phyloP scores from a whole-genome alignment of 2,797 vertebrate species.

The Taeniopygia guttata region DNA sequence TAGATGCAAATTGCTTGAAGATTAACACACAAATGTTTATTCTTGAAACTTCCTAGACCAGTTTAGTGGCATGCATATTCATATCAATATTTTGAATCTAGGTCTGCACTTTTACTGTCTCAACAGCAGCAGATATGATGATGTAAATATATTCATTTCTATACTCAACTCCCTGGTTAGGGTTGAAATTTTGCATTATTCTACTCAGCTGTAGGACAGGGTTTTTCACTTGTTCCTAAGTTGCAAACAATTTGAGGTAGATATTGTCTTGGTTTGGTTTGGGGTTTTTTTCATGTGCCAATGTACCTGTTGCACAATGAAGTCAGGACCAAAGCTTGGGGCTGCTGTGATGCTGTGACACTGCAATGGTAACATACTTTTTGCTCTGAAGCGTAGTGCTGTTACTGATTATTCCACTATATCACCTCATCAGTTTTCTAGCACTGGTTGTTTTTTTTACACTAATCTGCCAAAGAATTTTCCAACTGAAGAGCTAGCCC shows the following conservation, averaged over 20 bases:
- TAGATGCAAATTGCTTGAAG: background rate
- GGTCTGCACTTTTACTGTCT: background rate
- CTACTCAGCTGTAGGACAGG: background rate
- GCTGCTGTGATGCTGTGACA: background rate
- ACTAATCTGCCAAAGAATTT: background rate
- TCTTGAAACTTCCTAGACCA: background rate
- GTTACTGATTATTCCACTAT: background rate
- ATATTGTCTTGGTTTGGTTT: background rate
- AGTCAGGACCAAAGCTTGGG: background rate
- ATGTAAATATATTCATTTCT: background rate
- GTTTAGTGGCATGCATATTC: background rate
- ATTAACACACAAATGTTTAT: background rate
- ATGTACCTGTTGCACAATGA: background rate
- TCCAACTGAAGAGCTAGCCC: background rate
- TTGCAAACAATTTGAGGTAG: background rate
- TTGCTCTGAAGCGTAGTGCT: background rate
- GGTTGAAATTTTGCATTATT: background rate
- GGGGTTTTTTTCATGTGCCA: accelerated
- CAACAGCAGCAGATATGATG: background rate
- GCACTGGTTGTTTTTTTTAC: background rate
- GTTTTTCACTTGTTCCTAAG: background rate
- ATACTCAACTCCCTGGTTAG: background rate
- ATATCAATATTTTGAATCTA: background rate
- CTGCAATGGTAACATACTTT: background rate
- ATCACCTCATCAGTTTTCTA: background rate